These are phyloP conservation scores for Neodiprion pinetum DNA, from an alignment of 1,140 invertebrate genomes.

Conservation along the genomic window DNA sequence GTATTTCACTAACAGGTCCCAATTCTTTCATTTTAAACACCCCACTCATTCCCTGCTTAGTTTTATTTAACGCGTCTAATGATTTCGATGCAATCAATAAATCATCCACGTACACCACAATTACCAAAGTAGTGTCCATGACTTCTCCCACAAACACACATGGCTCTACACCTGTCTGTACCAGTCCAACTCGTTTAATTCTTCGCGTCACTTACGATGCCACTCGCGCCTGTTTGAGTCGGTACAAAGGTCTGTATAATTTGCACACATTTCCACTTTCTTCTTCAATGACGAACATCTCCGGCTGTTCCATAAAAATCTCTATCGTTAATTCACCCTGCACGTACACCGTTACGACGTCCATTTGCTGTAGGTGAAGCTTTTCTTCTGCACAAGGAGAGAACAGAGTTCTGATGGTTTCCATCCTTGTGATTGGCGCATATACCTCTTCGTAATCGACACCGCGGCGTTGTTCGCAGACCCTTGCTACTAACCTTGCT, in stretches of 20 bases:
- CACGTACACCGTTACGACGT: conserved; percentile 47
- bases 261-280: conserved; percentile 23
- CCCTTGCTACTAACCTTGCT: conserved; percentile 23
- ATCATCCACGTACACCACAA: conserved; percentile 26
- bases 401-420: conserved; percentile 27
- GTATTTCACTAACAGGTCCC: conserved; percentile 20
- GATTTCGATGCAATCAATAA: conserved; percentile 21
- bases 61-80: neutral
- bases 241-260: conserved; percentile 37
- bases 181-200: conserved; percentile 21
- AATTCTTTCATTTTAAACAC: conserved; percentile 29
- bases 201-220: conserved; percentile 29
- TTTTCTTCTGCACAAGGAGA: conserved; percentile 25
- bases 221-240: conserved; percentile 39
- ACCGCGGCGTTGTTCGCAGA: conserved; percentile 16
- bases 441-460: conserved; percentile 28
- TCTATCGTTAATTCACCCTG: conserved; percentile 42
- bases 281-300: conserved; percentile 7
- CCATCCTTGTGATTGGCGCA: conserved; percentile 31
- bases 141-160: conserved; percentile 19
- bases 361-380: conserved; percentile 36
- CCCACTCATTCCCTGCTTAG: conserved; percentile 17
- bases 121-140: conserved; percentile 11
- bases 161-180: conserved; percentile 21
- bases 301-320: conserved; percentile 22